These are phyloP conservation scores for Neoaliturus tenellus DNA, from an alignment of 2,888 invertebrate species.

Conservation along the genomic window DNA sequence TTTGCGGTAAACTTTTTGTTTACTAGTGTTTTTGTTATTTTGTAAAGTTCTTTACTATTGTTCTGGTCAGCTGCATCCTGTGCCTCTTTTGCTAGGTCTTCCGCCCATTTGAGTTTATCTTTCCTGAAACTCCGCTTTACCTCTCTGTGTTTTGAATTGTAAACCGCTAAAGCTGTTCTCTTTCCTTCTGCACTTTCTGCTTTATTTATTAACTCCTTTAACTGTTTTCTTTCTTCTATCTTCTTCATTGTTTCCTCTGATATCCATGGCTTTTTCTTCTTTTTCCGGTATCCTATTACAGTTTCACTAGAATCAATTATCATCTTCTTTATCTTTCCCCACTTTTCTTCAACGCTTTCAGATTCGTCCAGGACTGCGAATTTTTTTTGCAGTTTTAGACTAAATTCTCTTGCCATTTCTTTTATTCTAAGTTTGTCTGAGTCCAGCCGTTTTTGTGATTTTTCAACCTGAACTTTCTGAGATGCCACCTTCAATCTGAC, in stretches of 20 bases:
- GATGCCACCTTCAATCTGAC: background rate
- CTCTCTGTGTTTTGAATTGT: conserved; percentile 11
- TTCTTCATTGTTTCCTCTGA: background rate
- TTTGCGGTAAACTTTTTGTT: background rate
- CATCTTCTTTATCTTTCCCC: background rate
- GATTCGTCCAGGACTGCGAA: background rate
- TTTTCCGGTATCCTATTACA: background rate
- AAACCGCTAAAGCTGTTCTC: background rate
- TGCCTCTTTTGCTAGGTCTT: background rate
- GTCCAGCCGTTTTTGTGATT: background rate
- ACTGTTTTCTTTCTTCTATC: background rate
- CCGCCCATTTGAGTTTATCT: background rate
- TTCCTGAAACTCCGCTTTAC: conserved; percentile 13
- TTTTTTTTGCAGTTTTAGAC: background rate
- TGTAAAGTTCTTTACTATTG: conserved; percentile 8
- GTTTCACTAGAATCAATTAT: background rate
- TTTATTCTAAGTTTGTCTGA: conserved; percentile 3
- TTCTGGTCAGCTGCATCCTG: background rate
- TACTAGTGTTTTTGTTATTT: background rate
- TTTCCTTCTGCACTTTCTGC: background rate
- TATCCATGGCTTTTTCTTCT: background rate
- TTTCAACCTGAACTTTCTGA: background rate
- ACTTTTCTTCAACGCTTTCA: background rate
- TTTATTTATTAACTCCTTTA: background rate
- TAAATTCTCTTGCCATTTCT: background rate